Percentiles rank a stretch among this genome's conserved stretches.
Evolutionary conservation across 2,888 invertebrate species (phyloP).

Genomic region (Hofmannophila pseudospretella): DNA sequence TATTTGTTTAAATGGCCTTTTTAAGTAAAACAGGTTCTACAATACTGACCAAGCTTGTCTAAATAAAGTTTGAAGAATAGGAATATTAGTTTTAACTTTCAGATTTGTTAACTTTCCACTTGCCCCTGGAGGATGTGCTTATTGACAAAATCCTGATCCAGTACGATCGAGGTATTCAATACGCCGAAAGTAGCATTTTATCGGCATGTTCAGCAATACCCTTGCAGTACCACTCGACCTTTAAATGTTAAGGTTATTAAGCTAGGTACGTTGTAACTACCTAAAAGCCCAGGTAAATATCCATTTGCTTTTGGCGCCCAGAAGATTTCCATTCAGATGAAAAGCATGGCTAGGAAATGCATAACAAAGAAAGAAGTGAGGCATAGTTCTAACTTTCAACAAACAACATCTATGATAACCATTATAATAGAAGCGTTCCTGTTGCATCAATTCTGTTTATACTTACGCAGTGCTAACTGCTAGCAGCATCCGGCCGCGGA

Average conservation of each 20-base stretch:
- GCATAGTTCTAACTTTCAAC: slow-evolving; percentile 51
- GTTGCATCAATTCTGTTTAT: slow-evolving; percentile 64
- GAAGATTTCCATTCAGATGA: slow-evolving; percentile 44
- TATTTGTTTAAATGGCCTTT: no score
- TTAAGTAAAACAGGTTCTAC: no score
- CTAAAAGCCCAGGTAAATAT: slow-evolving; percentile 41
- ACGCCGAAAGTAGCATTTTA: background rate
- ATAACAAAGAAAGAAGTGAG: slow-evolving; percentile 56
- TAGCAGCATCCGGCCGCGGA: slow-evolving; percentile 62
- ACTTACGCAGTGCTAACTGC: slow-evolving; percentile 64
- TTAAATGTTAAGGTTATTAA: slow-evolving; percentile 38
- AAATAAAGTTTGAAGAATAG: no score
- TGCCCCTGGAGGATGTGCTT: slow-evolving; percentile 10
- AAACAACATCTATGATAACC: slow-evolving; percentile 65
- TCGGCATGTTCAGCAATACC: background rate
- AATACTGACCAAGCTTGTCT: no score
- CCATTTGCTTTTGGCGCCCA: slow-evolving; percentile 47
- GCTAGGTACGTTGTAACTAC: slow-evolving; percentile 31
- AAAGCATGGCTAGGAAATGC: slow-evolving; percentile 63
- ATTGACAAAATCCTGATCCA: background rate
- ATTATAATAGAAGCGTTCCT: slow-evolving; percentile 48
- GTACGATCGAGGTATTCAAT: no score
- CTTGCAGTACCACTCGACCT: background rate
- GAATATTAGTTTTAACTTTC: background rate
- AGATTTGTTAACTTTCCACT: slow-evolving; percentile 15